Evolutionary conservation across 1,140 invertebrate genomes (phyloP).

Genomic region (Ceratitis capitata): DNA sequence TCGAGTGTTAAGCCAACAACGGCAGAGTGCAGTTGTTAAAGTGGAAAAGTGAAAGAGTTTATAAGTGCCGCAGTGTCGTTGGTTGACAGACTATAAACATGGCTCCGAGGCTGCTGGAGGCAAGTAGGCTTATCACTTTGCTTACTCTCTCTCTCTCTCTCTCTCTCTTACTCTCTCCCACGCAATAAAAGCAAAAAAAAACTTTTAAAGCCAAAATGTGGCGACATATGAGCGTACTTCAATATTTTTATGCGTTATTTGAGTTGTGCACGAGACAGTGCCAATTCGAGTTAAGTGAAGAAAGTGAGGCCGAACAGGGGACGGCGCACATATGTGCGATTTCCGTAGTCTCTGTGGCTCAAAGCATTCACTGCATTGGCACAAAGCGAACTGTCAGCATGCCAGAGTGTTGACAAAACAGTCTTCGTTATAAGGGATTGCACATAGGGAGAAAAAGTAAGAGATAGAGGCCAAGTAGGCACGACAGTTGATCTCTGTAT

Average conservation of each 20-base stretch:
- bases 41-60: background rate
- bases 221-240: constrained; percentile 29
- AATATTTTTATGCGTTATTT: constrained; percentile 24
- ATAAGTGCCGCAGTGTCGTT: background rate
- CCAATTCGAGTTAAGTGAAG: constrained; percentile 49
- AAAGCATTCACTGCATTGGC: background rate
- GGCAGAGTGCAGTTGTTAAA: background rate
- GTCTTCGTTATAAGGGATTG: background rate
- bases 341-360: background rate
- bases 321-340: constrained; percentile 42
- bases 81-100: too few relatives aligned
- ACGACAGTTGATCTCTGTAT: background rate
- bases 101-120: background rate
- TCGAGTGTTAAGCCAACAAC: constrained; percentile 30
- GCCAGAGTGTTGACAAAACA: background rate
- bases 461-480: background rate
- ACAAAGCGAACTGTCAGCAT: background rate
- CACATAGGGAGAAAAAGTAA: too few relatives aligned
- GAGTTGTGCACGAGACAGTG: background rate
- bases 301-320: too few relatives aligned
- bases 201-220: background rate
- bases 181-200: too few relatives aligned
- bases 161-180: too few relatives aligned
- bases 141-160: too few relatives aligned
- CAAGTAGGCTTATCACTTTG: background rate